phyloP scores from a whole-genome alignment of 2,113 vertebrate species.

The Gobius niger region DNA sequence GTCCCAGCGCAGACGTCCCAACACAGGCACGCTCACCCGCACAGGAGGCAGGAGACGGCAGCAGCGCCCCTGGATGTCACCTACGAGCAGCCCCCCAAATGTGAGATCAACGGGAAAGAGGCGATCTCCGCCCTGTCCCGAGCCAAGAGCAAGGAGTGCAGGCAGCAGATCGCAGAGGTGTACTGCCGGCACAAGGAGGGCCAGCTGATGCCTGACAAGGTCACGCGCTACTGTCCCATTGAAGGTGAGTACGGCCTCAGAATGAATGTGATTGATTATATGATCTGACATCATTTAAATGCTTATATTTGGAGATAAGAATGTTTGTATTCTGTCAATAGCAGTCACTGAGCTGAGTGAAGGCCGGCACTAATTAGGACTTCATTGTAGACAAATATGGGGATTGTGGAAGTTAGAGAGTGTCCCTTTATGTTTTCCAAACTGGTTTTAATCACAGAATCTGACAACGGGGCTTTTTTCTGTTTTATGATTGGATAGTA shows the following conservation, averaged over 20 bases:
- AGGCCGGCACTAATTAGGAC: no score
- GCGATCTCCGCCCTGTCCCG: constrained; percentile 92
- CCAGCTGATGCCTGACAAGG: constrained; percentile 92
- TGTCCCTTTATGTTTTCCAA: no score
- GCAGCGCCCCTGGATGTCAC: constrained; percentile 74
- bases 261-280: constrained; percentile 30
- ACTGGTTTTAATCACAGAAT: no score
- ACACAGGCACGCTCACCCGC: constrained; percentile 57
- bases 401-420: no score
- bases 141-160: constrained; percentile 87
- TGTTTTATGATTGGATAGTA: no score
- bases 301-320: constrained; percentile 2
- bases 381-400: no score
- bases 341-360: no score
- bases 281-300: constrained; percentile 23
- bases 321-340: constrained; percentile 39
- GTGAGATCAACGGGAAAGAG: constrained; percentile 95
- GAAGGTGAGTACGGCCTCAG: constrained; percentile 84
- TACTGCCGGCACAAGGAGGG: constrained; percentile 92
- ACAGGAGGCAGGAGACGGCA: constrained; percentile 53
- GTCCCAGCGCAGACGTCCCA: constrained; percentile 59
- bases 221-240: constrained; percentile 88
- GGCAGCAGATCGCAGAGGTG: constrained; percentile 88
- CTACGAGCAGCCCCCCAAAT: constrained; percentile 84
- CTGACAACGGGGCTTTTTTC: no score